Conservation (phyloP, 2,797 vertebrate species). For the Anguilla megastoma region DNA sequence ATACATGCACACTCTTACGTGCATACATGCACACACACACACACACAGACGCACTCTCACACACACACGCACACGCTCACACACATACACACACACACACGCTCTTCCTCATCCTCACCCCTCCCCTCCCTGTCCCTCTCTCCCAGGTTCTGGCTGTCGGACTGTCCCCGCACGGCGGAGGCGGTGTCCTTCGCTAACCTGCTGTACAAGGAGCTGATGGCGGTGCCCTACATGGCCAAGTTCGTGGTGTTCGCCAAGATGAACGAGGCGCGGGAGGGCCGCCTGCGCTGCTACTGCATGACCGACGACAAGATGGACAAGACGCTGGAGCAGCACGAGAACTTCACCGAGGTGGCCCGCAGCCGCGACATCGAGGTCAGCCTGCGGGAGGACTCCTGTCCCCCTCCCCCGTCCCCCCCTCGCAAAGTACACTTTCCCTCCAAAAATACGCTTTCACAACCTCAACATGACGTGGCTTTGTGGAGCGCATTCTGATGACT, state of each 20-base stretch:
- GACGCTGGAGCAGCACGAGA: conserved; percentile 95
- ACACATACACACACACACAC: neutral
- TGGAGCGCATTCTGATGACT: neutral
- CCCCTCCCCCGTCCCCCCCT: no score
- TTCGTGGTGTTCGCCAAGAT: conserved; percentile 99
- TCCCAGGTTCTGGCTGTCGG: conserved; percentile 95
- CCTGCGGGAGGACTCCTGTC: neutral
- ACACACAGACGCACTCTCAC: neutral
- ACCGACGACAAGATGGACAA: conserved; percentile 98
- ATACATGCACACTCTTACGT: neutral
- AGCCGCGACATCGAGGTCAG: conserved; percentile 97
- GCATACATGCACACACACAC: neutral
- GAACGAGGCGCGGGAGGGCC: conserved; percentile 90
- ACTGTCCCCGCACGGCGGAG: conserved; percentile 94
- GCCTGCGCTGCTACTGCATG: conserved; percentile 98
- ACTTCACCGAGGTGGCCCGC: conserved; percentile 93
- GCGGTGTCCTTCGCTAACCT: conserved; percentile 90
- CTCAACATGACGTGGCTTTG: neutral
- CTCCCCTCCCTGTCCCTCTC: neutral
- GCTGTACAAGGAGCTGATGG: conserved; percentile 90
- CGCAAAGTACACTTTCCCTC: neutral
- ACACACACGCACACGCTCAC: conserved; percentile 11
- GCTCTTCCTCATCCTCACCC: neutral
- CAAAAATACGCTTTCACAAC: neutral
- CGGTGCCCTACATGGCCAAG: conserved; percentile 96